Conservation (phyloP, 2,113 vertebrate genomes). For the Daboia siamensis region DNA sequence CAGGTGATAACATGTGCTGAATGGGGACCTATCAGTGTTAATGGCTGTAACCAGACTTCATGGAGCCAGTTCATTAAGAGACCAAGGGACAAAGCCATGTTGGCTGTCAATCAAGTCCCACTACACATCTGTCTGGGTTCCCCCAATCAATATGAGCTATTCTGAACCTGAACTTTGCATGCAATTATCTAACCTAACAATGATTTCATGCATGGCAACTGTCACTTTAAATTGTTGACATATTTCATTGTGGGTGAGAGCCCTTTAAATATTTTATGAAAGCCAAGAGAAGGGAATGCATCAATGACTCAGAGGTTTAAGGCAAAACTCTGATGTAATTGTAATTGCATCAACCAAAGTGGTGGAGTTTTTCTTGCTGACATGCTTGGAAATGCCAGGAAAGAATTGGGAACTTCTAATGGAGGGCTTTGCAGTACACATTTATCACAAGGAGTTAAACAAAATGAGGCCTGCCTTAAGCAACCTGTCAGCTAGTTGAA, state of each 20-base stretch:
- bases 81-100: slow-evolving; percentile 20
- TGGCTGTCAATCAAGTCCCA: not conserved
- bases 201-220: slow-evolving; percentile 30
- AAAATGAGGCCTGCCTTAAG: not conserved
- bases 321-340: slow-evolving; percentile 47
- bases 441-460: slow-evolving; percentile 22
- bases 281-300: slow-evolving; percentile 27
- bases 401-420: not conserved
- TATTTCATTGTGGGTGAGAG: slow-evolving; percentile 22
- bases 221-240: slow-evolving; percentile 40
- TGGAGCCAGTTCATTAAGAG: accelerated
- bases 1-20: not conserved
- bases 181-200: slow-evolving; percentile 57
- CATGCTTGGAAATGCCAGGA: not conserved
- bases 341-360: slow-evolving; percentile 43
- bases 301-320: not conserved
- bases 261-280: slow-evolving; percentile 46
- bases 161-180: slow-evolving; percentile 44
- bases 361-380: slow-evolving; percentile 5
- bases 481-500: not conserved
- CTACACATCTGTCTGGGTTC: not conserved
- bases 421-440: slow-evolving; percentile 6
- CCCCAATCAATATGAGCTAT: slow-evolving; percentile 43
- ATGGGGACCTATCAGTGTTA: slow-evolving; percentile 3
- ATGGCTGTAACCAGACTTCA: not conserved